These are phyloP conservation scores for Paracyprichromis sp. DNA, from an alignment of 2,113 vertebrate genomes.

Conservation along the genomic window DNA sequence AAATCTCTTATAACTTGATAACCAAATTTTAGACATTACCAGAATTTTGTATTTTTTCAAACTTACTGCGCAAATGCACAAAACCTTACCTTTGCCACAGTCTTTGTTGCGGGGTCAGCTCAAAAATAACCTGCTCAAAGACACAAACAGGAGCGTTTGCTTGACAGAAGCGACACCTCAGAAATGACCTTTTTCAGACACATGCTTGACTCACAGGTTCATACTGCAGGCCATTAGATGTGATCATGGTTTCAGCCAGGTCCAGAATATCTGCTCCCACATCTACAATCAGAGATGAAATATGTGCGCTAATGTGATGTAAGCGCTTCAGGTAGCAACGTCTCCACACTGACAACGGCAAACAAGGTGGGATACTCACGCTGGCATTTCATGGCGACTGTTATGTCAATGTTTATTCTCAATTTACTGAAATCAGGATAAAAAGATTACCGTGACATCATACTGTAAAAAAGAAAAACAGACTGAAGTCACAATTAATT, in stretches of 20 bases:
- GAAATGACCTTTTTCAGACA: not conserved
- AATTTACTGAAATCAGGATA: slow-evolving; percentile 80
- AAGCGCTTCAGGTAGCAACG: not conserved
- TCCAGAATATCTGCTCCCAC: slow-evolving; percentile 95
- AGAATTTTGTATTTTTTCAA: not conserved
- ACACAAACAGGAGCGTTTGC: not conserved
- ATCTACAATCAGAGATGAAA: slow-evolving; percentile 62
- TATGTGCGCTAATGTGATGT: not conserved
- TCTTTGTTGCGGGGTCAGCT: slow-evolving; percentile 87
- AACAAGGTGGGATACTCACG: slow-evolving; percentile 76
- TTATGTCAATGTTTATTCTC: slow-evolving; percentile 93
- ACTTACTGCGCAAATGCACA: not conserved
- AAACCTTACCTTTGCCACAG: slow-evolving; percentile 86
- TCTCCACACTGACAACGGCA: not conserved
- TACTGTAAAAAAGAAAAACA: not conserved
- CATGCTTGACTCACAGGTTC: slow-evolving; percentile 80
- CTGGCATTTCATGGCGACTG: slow-evolving; percentile 96
- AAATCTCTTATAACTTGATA: not conserved
- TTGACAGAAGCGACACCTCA: not conserved
- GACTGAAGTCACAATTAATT: not conserved
- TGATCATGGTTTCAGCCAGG: slow-evolving; percentile 96
- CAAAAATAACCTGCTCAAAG: slow-evolving; percentile 82
- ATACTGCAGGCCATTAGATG: slow-evolving; percentile 86
- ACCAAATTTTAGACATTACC: not conserved
- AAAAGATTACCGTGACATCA: not conserved